Evolutionary conservation across 2,113 vertebrate genomes (phyloP), one percentile per base, ranked within the genome.

Genomic region (Rhegmatorhina hoffmannsi): DNA sequence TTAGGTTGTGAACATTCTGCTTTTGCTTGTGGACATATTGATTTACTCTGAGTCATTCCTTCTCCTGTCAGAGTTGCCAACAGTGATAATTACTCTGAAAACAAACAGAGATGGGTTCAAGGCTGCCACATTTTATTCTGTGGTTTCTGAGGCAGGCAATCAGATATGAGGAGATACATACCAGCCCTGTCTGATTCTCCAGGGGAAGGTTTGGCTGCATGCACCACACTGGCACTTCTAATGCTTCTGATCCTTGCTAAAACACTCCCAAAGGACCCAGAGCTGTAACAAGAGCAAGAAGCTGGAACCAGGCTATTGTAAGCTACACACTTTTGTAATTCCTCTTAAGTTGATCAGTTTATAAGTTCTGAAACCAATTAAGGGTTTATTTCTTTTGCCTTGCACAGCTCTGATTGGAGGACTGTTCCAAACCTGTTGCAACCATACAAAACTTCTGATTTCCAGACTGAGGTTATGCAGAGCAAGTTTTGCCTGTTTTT

Each of bases 41-140:
- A 92, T 94, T 93, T 84, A 53, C 74, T 91, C 74, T 94, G 94
- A 95, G 81, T 96, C 87, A 96, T 75, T 93, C 60, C 81, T 96
- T 92, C 67, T 91, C 87, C 90, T 90, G 76, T 89, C 64, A 76
- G 79, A 94, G 40, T 70, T 84, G 78, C 75, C 95, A 96, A 43
- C 68, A 94, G 53, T 0, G 1, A 81, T 81, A 94, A 95, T 86
- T 87, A 87, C 75, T 75, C 87, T 92, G 40, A 88, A 94, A 96
- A 91, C 79, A 95, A 95, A 84, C 44, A 94, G 67, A 92, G 33
- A 59, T 75, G 44, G 44, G 56, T 76, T 86, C 74, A 84, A 91
- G 70, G 80, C 85, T 85, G 80, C 69, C 67, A 64, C 31, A 44
- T 80, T 94, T 93, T 68, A 63, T 66, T 74, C 76, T 40, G 34